Evolutionary conservation across 2,797 vertebrate species (phyloP).

Genomic region (Dryobates pubescens): DNA sequence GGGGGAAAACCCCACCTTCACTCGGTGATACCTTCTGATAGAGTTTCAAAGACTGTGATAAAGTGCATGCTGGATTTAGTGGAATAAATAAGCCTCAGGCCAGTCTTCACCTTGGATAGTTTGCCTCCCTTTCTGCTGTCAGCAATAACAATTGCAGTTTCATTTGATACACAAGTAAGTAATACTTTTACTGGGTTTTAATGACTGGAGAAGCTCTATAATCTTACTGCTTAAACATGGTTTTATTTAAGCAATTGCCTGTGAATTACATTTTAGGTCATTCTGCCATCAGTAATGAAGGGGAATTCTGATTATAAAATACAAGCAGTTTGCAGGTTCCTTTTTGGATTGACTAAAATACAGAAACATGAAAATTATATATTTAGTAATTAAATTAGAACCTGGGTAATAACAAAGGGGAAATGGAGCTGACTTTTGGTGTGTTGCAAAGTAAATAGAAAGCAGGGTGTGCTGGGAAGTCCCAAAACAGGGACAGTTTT

Average conservation of each 20-base stretch:
- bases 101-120: not conserved
- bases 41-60: not conserved
- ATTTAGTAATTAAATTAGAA: not conserved
- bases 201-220: not conserved
- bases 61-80: not conserved
- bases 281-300: not conserved
- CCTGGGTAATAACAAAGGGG: not conserved
- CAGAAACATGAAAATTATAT: not conserved
- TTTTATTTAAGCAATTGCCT: not conserved
- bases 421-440: not conserved
- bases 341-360: not conserved
- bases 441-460: not conserved
- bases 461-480: not conserved
- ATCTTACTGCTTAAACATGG: not conserved
- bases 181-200: not conserved
- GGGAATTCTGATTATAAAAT: not conserved
- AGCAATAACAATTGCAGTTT: not conserved
- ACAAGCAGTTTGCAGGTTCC: not conserved
- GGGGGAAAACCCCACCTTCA: not conserved
- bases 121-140: not conserved
- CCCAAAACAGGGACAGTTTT: not conserved
- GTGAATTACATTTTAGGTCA: not conserved
- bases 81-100: not conserved
- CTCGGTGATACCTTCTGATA: not conserved
- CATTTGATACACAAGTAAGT: slow-evolving; percentile 59